Conservation (phyloP, 2,113 vertebrate genomes). For the Bos javanicus region DNA sequence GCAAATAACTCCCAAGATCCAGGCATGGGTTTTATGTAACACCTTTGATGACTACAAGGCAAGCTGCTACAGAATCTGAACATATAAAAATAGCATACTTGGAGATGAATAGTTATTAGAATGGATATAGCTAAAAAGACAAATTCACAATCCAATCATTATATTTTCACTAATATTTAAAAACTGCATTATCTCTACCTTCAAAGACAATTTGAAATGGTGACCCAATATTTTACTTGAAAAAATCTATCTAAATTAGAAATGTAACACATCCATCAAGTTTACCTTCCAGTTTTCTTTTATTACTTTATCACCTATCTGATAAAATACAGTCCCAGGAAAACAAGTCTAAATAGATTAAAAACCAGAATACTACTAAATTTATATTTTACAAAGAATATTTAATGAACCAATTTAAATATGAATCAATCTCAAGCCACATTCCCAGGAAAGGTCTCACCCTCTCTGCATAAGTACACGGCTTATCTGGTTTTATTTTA, state of each 20-base stretch:
- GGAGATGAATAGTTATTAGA: not conserved
- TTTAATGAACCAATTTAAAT: constrained; percentile 5
- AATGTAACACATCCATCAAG: constrained; percentile 10
- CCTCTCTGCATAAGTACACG: not conserved
- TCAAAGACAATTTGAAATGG: constrained; percentile 6
- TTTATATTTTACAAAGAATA: not conserved
- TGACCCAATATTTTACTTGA: constrained; percentile 1
- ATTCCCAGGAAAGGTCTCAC: not conserved
- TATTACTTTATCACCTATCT: not conserved
- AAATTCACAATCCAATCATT: not conserved
- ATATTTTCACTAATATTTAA: not conserved
- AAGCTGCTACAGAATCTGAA: not conserved
- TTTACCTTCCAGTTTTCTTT: constrained; percentile 8
- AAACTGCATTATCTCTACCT: not conserved
- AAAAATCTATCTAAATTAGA: not conserved
- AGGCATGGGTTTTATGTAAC: not conserved
- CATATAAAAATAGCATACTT: not conserved
- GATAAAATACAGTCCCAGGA: not conserved
- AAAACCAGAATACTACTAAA: not conserved
- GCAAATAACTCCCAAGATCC: not conserved
- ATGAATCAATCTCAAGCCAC: not conserved
- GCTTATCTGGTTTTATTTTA: not conserved
- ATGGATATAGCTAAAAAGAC: not conserved
- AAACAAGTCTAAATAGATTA: not conserved
- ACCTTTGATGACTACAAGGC: not conserved